Conservation (phyloP, 2,113 vertebrate genomes). For the Crotalus helleri region DNA sequence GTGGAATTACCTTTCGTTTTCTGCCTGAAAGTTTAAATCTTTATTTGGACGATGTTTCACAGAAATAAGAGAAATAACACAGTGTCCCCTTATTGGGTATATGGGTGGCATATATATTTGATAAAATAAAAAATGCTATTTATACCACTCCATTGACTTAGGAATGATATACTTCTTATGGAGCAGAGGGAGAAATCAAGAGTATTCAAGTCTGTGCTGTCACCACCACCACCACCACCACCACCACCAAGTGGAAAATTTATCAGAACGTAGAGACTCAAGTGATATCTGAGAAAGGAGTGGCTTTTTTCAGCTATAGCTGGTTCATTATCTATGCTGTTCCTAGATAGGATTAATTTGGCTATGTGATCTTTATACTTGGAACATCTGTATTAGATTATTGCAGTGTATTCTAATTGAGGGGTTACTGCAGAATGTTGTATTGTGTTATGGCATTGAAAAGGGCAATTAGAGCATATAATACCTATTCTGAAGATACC, state of each 20-base stretch:
- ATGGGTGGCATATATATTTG: neutral
- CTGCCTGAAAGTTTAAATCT: neutral
- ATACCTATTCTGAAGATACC: neutral
- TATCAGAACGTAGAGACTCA: neutral
- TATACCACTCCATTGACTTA: neutral
- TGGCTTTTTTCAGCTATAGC: neutral
- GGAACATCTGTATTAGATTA: neutral
- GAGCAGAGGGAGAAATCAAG: neutral
- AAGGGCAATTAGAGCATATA: neutral
- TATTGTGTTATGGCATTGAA: neutral
- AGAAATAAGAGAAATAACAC: neutral
- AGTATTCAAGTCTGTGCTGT: neutral
- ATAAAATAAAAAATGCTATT: neutral
- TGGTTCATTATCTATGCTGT: neutral
- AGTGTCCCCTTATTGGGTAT: neutral
- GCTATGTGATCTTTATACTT: neutral
- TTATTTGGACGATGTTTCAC: neutral
- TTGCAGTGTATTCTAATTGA: neutral
- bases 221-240: fast-evolving
- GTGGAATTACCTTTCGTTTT: neutral
- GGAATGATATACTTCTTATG: neutral
- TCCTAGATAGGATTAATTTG: neutral
- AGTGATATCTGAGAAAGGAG: neutral
- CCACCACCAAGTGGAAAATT: neutral
- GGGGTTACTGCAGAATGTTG: neutral